Conservation (phyloP, 2,113 vertebrate species). For the Pseudorhombus dupliciocellatus region DNA sequence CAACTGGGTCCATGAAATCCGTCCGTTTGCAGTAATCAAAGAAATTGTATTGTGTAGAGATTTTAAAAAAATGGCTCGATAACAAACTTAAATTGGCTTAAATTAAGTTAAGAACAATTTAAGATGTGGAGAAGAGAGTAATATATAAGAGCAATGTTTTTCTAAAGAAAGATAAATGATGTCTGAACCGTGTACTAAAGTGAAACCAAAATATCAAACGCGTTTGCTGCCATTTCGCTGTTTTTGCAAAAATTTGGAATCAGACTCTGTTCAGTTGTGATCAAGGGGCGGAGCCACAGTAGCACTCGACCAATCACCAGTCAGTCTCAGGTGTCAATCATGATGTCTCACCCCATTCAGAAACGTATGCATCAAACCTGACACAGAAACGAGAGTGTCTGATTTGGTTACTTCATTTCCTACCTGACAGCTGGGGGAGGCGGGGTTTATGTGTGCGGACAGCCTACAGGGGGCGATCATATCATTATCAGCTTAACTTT, state of each 20-base stretch:
- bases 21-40: conserved; percentile 13
- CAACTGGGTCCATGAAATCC: conserved; percentile 6
- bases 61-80: not conserved
- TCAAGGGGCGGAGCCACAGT: too few species aligned
- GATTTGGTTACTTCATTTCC: too few species aligned
- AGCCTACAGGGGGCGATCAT: not conserved
- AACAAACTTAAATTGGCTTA: not conserved
- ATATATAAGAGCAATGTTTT: conserved; percentile 15
- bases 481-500: not conserved
- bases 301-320: too few species aligned
- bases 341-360: too few species aligned
- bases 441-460: too few species aligned
- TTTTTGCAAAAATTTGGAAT: too few species aligned
- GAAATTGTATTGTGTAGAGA: not conserved
- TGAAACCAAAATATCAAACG: not conserved
- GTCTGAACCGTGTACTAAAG: not conserved
- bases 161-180: not conserved
- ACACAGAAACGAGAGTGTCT: too few species aligned
- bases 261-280: too few species aligned
- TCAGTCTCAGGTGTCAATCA: too few species aligned
- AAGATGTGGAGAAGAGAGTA: conserved; percentile 10
- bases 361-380: too few species aligned
- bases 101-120: not conserved
- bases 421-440: too few species aligned
- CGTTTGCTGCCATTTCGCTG: too few species aligned